Evolutionary conservation across 2,113 vertebrate species (phyloP).

Genomic region (Oncorhynchus masou): DNA sequence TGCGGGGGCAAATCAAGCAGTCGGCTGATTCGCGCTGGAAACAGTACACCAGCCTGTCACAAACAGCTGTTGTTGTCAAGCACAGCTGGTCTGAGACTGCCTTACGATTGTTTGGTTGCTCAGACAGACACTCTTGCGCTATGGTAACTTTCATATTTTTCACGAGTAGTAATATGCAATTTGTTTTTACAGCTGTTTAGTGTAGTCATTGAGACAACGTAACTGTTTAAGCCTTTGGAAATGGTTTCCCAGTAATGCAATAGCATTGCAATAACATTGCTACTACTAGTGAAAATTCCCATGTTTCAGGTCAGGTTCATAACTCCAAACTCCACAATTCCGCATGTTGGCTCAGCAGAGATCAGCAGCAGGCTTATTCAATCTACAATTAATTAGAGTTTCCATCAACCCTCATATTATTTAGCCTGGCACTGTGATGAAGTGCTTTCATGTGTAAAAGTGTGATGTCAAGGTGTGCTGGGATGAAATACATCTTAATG

Average conservation of each 20-base stretch:
- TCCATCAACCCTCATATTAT: slow-evolving; percentile 6
- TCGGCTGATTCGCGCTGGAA: slow-evolving; percentile 42
- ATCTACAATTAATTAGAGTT: slow-evolving; percentile 15
- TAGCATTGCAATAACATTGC: no score
- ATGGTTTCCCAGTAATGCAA: neutral
- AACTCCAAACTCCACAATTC: neutral
- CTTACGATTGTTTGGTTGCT: slow-evolving; percentile 51
- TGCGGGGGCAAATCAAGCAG: slow-evolving; percentile 42
- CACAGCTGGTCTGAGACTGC: slow-evolving; percentile 56
- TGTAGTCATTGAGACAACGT: neutral
- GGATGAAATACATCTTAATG: slow-evolving; percentile 30
- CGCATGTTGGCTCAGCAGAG: neutral
- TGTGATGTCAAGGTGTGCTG: slow-evolving; percentile 14
- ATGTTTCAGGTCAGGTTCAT: no score
- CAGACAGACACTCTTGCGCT: slow-evolving; percentile 47
- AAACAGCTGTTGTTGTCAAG: slow-evolving; percentile 62
- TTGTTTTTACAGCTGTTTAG: neutral
- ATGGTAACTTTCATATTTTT: slow-evolving; percentile 43
- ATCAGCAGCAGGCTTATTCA: neutral
- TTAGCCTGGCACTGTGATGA: slow-evolving; percentile 4
- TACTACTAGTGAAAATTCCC: no score
- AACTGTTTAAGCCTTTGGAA: neutral
- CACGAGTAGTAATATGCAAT: neutral
- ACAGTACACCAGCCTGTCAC: slow-evolving; percentile 54
- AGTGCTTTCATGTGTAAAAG: neutral